phyloP scores from a whole-genome alignment of 1,140 invertebrate species.

The Brachystomella parvula region DNA sequence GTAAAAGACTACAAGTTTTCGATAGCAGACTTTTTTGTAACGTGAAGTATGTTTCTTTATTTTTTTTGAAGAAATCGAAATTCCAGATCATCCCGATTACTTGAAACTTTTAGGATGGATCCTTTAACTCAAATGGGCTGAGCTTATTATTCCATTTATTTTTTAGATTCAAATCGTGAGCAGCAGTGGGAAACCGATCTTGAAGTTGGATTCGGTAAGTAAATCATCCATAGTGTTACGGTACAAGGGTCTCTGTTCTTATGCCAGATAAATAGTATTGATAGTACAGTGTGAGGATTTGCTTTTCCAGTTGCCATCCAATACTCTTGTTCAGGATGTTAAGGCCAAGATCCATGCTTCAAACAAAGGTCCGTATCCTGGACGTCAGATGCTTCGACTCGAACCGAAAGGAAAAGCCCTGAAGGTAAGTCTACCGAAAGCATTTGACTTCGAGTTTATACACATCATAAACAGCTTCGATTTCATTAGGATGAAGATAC shows the following conservation, averaged over 20 bases:
- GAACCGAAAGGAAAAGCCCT: slow-evolving; percentile 62
- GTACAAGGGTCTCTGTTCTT: neutral
- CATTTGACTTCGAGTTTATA: too few relatives aligned
- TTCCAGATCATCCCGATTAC: too few relatives aligned
- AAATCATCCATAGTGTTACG: neutral
- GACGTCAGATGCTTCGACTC: slow-evolving; percentile 71
- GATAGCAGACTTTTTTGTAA: too few relatives aligned
- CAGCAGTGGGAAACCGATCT: slow-evolving; percentile 36
- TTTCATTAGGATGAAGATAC: slow-evolving; percentile 27
- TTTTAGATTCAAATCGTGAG: slow-evolving; percentile 31
- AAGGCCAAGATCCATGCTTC: slow-evolving; percentile 63
- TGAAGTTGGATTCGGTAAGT: slow-evolving; percentile 37
- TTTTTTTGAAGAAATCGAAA: too few relatives aligned
- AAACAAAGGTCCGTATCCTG: slow-evolving; percentile 62
- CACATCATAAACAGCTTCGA: too few relatives aligned
- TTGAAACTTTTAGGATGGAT: too few relatives aligned
- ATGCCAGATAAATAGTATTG: neutral
- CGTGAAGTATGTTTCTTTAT: too few relatives aligned
- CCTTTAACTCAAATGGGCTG: too few relatives aligned
- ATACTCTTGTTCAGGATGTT: slow-evolving; percentile 61
- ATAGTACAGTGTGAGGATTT: neutral
- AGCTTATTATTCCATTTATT: too few relatives aligned
- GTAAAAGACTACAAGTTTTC: too few relatives aligned
- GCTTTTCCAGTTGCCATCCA: slow-evolving; percentile 46
- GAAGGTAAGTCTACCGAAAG: too few relatives aligned